A percentile compares a stretch with the other conserved stretches of the same genome.
Conservation (phyloP, 2,113 vertebrate genomes). For the Diadophis punctatus region DNA sequence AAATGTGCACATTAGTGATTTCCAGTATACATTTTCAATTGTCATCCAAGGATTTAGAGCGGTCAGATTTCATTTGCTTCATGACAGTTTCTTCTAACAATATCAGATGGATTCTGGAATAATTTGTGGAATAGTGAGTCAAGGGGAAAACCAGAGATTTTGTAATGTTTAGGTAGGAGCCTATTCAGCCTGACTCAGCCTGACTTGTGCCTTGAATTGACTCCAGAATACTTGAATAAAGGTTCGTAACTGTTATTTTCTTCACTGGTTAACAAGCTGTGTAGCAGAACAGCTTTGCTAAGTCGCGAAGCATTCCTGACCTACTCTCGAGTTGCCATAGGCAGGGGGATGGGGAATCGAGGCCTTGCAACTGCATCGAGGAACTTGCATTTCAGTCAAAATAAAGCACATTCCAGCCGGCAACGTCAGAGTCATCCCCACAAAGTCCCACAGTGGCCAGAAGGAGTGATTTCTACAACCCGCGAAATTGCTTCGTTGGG, state of each 20-base stretch:
- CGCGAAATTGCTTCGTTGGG: too few species aligned
- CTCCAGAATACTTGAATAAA: not conserved
- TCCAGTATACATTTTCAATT: not conserved
- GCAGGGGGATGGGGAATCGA: too few species aligned
- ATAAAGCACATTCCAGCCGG: too few species aligned
- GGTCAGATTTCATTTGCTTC: conserved; percentile 33
- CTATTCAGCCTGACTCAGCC: not conserved
- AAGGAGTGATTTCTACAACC: too few species aligned
- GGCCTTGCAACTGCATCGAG: too few species aligned
- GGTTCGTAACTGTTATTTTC: not conserved
- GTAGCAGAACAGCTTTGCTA: not conserved
- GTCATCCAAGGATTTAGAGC: not conserved
- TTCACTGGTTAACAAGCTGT: not conserved
- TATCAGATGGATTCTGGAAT: not conserved
- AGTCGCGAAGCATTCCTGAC: too few species aligned
- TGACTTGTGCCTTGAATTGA: not conserved
- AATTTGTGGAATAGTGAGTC: not conserved
- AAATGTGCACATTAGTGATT: conserved; percentile 5
- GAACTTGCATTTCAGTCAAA: too few species aligned
- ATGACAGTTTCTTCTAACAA: not conserved
- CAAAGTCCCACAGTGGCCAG: too few species aligned
- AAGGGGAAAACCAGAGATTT: not conserved
- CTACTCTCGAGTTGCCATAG: too few species aligned
- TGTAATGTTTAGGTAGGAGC: not conserved
- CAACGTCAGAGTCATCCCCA: too few species aligned